Conservation (phyloP, 2,797 vertebrate species). For the Triplophysa bombifrons region DNA sequence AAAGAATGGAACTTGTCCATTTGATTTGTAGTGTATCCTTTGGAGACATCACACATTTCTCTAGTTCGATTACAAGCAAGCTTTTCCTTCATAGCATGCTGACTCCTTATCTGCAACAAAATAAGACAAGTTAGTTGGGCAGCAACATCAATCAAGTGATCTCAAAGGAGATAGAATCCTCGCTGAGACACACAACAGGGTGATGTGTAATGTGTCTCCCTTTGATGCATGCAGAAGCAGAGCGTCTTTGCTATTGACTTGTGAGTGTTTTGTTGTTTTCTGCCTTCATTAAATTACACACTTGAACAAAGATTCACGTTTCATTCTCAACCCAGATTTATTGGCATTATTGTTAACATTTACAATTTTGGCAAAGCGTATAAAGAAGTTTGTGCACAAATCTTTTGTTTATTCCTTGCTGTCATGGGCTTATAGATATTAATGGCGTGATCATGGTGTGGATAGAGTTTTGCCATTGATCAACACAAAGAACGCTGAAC, state of each 20-base stretch:
- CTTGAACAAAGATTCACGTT: neutral
- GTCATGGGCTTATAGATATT: too few species aligned
- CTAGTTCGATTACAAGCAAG: conserved; percentile 19
- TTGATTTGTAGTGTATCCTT: conserved; percentile 9
- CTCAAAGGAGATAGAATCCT: conserved; percentile 42
- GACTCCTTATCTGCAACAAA: conserved; percentile 24
- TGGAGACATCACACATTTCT: neutral
- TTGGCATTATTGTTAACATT: neutral
- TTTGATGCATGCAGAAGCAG: conserved; percentile 6
- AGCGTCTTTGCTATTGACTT: neutral
- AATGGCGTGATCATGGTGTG: too few species aligned
- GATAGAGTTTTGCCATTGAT: too few species aligned
- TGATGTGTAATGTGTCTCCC: conserved; percentile 11
- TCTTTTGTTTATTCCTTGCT: too few species aligned
- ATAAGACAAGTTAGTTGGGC: conserved; percentile 31
- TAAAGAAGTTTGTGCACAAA: too few species aligned
- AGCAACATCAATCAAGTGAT: conserved; percentile 36
- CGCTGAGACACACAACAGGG: conserved; percentile 18
- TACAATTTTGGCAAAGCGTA: too few species aligned
- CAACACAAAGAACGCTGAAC: too few species aligned
- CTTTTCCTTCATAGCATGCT: conserved; percentile 19
- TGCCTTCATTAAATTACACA: neutral
- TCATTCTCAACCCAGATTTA: neutral
- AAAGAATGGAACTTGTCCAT: conserved; percentile 1
- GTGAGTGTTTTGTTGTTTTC: conserved; percentile 9